These are phyloP conservation scores for Drosophila demipolita DNA, from an alignment of 2,888 invertebrate species.

Conservation along the genomic window DNA sequence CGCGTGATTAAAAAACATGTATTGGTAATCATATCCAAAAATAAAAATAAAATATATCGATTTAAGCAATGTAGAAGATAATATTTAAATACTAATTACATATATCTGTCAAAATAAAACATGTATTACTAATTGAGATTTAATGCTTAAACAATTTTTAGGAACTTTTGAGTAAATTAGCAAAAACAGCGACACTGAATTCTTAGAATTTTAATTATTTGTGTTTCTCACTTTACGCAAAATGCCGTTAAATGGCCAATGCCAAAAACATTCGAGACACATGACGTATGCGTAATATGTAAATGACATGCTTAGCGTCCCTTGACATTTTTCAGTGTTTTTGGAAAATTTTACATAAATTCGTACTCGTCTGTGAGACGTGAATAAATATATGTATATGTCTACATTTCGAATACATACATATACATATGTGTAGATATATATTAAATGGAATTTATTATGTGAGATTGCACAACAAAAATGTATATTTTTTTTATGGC, in stretches of 20 bases:
- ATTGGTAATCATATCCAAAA: no score
- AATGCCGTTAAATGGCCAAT: conserved; percentile 50
- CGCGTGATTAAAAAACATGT: background rate
- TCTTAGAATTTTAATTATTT: conserved; percentile 20
- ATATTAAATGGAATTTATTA: conserved; percentile 36
- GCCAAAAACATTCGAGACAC: conserved; percentile 52
- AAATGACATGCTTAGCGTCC: conserved; percentile 47
- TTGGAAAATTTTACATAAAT: conserved; percentile 32
- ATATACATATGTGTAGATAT: conserved; percentile 4
- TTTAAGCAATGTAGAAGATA: no score
- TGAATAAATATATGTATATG: conserved; percentile 7
- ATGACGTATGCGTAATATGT: conserved; percentile 74
- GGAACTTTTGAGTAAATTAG: conserved; percentile 20
- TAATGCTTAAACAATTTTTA: background rate
- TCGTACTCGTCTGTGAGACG: background rate
- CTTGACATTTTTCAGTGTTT: conserved; percentile 62
- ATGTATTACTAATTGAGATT: background rate
- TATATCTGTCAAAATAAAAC: no score
- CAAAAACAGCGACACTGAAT: conserved; percentile 21
- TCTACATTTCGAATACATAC: conserved; percentile 6
- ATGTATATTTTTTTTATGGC: conserved; percentile 54
- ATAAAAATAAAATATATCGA: no score
- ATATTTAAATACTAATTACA: no score
- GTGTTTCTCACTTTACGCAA: conserved; percentile 25
- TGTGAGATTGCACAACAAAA: conserved; percentile 51